Conservation (phyloP, 2,113 vertebrate species). For the Elephas maximus region DNA sequence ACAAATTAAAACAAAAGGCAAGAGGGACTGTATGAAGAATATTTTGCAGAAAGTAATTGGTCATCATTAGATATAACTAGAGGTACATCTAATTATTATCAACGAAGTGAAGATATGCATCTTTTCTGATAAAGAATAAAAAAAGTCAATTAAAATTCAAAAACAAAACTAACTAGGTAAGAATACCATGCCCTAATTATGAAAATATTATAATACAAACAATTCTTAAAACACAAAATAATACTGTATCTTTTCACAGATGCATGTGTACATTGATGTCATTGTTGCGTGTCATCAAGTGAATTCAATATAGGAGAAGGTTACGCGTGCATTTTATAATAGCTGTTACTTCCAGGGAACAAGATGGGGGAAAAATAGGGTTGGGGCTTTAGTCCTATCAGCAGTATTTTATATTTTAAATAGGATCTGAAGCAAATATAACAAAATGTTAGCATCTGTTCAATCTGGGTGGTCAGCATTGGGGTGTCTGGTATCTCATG, state of each 20-base stretch:
- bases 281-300: background rate
- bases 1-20: too few relatives aligned
- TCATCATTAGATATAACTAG: too few relatives aligned
- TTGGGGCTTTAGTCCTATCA: background rate
- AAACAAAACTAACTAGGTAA: too few relatives aligned
- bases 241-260: background rate
- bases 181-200: too few relatives aligned
- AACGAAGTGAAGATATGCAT: too few relatives aligned
- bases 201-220: background rate
- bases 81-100: too few relatives aligned
- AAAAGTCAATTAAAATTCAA: too few relatives aligned
- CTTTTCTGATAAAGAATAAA: too few relatives aligned
- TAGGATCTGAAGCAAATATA: conserved; percentile 59
- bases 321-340: background rate
- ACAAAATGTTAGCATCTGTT: conserved; percentile 78
- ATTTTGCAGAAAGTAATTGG: too few relatives aligned
- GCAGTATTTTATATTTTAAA: conserved; percentile 60
- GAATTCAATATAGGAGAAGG: background rate
- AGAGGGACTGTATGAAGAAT: too few relatives aligned
- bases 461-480: conserved; percentile 81
- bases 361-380: background rate
- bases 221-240: background rate
- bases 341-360: background rate
- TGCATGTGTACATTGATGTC: background rate
- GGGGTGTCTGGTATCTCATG: conserved; percentile 66